phyloP scores from a whole-genome alignment of 1,140 invertebrate genomes.

The Cotesia vestalis region DNA sequence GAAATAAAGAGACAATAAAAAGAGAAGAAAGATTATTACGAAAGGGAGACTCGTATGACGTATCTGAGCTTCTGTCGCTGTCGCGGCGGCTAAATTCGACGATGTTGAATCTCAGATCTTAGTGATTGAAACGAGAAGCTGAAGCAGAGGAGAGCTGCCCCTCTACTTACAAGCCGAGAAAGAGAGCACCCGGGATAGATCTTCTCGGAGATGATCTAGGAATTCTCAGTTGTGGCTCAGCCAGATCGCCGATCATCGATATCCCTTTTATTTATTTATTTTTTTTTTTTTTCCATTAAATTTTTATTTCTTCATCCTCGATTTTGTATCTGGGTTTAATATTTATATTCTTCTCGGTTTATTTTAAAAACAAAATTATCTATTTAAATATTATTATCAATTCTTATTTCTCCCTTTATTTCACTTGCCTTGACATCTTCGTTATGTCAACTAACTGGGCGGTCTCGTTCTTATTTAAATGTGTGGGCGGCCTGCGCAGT shows the following conservation, averaged over 20 bases:
- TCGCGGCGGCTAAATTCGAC: constrained; percentile 49
- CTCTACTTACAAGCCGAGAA: constrained; percentile 23
- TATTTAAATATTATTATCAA: neutral
- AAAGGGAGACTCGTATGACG: constrained; percentile 44
- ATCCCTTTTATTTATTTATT: neutral
- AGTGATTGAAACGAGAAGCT: constrained; percentile 28
- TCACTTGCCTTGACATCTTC: constrained; percentile 39
- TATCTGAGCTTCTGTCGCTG: constrained; percentile 21
- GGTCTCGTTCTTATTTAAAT: constrained; percentile 40
- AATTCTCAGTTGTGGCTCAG: constrained; percentile 17
- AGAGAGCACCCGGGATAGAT: constrained; percentile 24
- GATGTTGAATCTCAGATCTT: constrained; percentile 33
- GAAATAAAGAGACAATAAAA: constrained; percentile 15
- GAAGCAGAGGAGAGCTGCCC: constrained; percentile 13
- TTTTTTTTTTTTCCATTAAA: constrained; percentile 1
- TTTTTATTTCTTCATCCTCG: neutral
- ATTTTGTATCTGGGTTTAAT: neutral
- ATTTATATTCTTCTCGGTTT: neutral
- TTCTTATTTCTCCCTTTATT: constrained; percentile 17
- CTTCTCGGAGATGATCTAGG: constrained; percentile 27
- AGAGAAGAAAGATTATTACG: constrained; percentile 40
- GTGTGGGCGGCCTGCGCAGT: constrained; percentile 30
- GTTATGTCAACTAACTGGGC: constrained; percentile 29
- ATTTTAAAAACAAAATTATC: neutral
- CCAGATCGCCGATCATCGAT: neutral